Base-by-base conservation (phyloP, 2,888 invertebrate genomes). In the Arge pagana region DNA sequence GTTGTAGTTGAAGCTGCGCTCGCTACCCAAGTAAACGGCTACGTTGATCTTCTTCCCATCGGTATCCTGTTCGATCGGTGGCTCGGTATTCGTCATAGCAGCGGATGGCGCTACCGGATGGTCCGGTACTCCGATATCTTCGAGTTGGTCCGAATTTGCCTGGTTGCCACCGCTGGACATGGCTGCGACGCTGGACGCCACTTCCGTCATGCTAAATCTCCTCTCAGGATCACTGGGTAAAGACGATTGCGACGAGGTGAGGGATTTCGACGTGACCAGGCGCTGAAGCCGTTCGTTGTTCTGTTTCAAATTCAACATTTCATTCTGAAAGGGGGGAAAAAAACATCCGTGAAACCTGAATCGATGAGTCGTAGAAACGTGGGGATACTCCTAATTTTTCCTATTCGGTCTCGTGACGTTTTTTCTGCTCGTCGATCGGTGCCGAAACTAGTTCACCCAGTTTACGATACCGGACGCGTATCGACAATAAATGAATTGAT, bases 241-340 rank as follows among this genome's bases (percentile, higher is more conserved):
- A 33, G 82, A 82, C 52, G 79, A 80, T 57, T 81, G 80, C 1
- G 82, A 82, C 3, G 82, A 81, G n/a, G 81, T 79, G 40, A 80
- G 64, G 2, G 80, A 80, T 60, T 81, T 80, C 31, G 80, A 80
- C 0, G 80, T 79, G 10, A 96, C 93, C 73, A 96, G 80, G 67
- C 93, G 84, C 71, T 96, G 96, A 1, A 97, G 82, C 19, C 96
- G 84, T 74, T 96, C 95, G 76, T 98, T 97, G 78, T 98, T 97
- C 68, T 96, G 94, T 75, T 96, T 96, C 65, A 99, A 80, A 70
- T 91, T 93, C 71, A 94, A 82, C 95, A 98, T 97, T 80, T 99
- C 97, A 76, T 88, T 90, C 92, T 93, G 79, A 42, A 82, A n/a
- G n/a, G n/a, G n/a, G 79, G 61, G 59, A 62, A 61, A 58, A 49